Evolutionary conservation across 1,140 invertebrate species (phyloP).

Genomic region (Drosophila leontia): DNA sequence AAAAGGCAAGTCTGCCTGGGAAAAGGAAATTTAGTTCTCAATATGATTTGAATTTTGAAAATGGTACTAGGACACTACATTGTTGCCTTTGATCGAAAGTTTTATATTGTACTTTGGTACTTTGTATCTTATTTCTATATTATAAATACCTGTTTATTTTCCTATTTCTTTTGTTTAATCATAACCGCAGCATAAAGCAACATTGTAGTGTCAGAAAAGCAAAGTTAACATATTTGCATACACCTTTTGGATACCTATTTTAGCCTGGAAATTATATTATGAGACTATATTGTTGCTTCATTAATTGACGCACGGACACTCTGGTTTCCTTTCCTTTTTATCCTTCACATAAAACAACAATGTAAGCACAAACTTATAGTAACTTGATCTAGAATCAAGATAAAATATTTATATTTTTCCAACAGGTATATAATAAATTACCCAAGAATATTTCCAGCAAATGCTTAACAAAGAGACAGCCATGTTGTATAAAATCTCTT

Average conservation of each 20-base stretch:
- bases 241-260: not conserved
- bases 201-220: not conserved
- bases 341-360: not conserved
- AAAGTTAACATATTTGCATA: not conserved
- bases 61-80: not conserved
- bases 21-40: not conserved
- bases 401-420: not conserved
- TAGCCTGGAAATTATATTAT: not conserved
- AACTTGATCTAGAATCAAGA: not conserved
- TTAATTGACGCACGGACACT: not conserved
- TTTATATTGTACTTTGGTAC: too few relatives aligned
- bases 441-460: not conserved
- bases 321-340: not conserved
- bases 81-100: not conserved
- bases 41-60: not conserved
- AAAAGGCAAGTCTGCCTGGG: too few relatives aligned
- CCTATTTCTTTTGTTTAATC: too few relatives aligned
- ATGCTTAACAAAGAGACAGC: not conserved
- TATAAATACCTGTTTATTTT: not conserved
- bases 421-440: not conserved
- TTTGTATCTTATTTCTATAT: not conserved
- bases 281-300: not conserved
- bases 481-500: not conserved
- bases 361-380: not conserved
- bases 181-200: not conserved